These are phyloP conservation scores for Agriopis aurantiaria DNA, from an alignment of 2,888 invertebrate genomes.

Conservation along the genomic window DNA sequence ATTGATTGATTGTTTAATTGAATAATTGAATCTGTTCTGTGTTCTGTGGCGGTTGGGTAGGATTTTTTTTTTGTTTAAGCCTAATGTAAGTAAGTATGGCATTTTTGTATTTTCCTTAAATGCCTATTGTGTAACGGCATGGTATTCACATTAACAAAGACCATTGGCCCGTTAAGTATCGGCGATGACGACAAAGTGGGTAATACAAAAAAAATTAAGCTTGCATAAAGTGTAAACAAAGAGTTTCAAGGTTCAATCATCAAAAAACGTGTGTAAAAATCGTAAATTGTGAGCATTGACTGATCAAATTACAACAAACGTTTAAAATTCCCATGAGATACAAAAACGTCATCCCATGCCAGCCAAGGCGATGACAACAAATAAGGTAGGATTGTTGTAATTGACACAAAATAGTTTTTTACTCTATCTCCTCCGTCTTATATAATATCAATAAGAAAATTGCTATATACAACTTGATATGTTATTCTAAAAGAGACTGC, in stretches of 20 bases:
- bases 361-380: conserved; percentile 49
- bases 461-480: no score
- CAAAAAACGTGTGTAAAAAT: conserved; percentile 39
- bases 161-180: not conserved
- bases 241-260: conserved; percentile 20
- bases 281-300: conserved; percentile 23
- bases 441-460: no score
- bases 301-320: conserved; percentile 28
- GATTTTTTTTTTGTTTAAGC: no score
- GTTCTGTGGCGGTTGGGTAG: no score
- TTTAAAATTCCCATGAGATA: conserved; percentile 42
- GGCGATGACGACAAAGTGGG: not conserved
- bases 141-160: not conserved
- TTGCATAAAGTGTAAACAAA: not conserved
- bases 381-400: not conserved
- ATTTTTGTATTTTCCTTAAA: no score
- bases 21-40: no score
- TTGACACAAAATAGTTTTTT: no score
- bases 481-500: no score
- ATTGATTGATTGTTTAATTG: no score
- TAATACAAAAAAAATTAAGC: not conserved
- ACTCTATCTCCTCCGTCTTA: no score
- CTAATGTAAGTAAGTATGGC: no score
- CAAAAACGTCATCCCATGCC: conserved; percentile 42
- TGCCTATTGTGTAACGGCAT: no score